phyloP scores from a whole-genome alignment of 2,888 invertebrate species.

The Galeruca laticollis region DNA sequence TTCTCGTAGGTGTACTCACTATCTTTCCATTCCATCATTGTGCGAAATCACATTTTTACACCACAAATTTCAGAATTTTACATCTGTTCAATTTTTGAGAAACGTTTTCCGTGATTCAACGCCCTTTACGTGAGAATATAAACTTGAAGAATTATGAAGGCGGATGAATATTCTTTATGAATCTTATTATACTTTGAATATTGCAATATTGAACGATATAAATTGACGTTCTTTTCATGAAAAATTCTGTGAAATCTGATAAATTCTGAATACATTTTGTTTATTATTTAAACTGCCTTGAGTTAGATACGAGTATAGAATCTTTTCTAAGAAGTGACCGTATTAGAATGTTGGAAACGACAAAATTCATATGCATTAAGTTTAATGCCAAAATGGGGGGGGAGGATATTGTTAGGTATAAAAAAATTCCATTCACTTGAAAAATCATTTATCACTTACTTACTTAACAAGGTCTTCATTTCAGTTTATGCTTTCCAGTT shows the following conservation, averaged over 20 bases:
- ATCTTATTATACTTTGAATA: constrained; percentile 27
- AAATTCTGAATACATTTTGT: constrained; percentile 2
- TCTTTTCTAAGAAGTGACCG: background rate
- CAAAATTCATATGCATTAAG: no score
- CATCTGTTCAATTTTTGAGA: constrained; percentile 55
- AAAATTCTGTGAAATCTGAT: background rate
- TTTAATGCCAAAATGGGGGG: no score
- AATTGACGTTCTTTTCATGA: background rate
- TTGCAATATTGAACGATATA: constrained; percentile 7
- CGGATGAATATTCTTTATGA: constrained; percentile 29
- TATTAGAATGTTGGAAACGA: no score
- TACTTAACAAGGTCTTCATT: no score
- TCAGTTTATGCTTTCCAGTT: no score
- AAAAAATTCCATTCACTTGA: no score
- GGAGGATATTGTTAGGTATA: no score
- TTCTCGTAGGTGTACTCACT: constrained; percentile 56
- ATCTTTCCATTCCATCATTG: constrained; percentile 55
- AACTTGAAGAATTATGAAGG: constrained; percentile 32
- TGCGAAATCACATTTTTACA: constrained; percentile 58
- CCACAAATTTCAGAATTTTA: constrained; percentile 56
- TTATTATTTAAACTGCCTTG: constrained; percentile 3
- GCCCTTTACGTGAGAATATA: constrained; percentile 40
- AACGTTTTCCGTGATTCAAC: constrained; percentile 40
- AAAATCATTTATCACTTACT: no score
- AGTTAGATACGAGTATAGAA: background rate